Conservation (phyloP, 2,797 vertebrate species). For the Vultur gryphus region DNA sequence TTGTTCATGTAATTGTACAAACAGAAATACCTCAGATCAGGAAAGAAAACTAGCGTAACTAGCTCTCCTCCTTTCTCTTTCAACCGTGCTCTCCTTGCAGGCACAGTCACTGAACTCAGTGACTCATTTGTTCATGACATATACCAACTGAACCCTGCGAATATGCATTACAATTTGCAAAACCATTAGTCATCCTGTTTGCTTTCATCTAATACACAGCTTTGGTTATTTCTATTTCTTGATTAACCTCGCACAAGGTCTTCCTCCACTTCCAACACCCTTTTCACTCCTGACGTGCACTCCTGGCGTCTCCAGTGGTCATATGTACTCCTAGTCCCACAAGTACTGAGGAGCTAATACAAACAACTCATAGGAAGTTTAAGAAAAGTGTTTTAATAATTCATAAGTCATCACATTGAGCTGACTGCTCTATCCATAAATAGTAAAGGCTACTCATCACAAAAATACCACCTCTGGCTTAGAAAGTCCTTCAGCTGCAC, state of each 20-base stretch:
- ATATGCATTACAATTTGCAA: background rate
- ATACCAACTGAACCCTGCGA: rapidly evolving
- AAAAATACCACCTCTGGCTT: background rate
- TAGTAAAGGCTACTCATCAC: background rate
- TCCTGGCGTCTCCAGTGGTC: background rate
- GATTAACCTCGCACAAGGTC: background rate
- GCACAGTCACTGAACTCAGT: background rate
- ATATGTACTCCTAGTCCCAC: background rate
- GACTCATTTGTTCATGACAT: background rate
- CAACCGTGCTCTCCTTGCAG: background rate
- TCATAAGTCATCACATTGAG: background rate
- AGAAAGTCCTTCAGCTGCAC: background rate
- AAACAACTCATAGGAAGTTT: background rate
- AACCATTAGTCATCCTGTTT: background rate
- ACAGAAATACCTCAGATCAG: background rate
- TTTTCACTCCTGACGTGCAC: rapidly evolving
- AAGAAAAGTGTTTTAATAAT: background rate
- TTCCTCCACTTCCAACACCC: background rate
- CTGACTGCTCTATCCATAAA: background rate
- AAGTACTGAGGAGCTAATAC: background rate
- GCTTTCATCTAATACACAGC: background rate
- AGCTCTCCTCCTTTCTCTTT: background rate
- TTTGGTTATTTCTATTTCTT: background rate
- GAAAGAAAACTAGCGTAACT: background rate
- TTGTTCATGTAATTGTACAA: background rate